These are phyloP conservation scores for Cladopsammia gracilis DNA, from an alignment of 64 coral and sea anemone genomes.

Conservation along the genomic window DNA sequence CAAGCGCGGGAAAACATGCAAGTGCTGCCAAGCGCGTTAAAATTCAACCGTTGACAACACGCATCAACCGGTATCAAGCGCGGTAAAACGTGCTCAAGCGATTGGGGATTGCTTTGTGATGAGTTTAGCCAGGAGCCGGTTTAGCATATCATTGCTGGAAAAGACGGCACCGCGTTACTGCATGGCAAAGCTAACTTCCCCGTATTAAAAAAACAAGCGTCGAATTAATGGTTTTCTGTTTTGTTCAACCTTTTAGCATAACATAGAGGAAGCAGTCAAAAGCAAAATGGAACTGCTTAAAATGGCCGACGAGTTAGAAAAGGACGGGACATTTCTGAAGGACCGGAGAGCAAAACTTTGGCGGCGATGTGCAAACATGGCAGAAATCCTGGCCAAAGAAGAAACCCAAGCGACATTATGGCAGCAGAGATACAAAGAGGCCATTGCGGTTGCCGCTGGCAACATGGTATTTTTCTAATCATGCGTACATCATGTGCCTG, in stretches of 20 bases:
- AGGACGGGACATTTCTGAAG: conserved; percentile 17
- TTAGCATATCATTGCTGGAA: too few species aligned
- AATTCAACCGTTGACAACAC: too few species aligned
- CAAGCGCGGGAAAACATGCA: too few species aligned
- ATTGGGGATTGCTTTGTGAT: too few species aligned
- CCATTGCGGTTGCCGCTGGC: conserved; percentile 53
- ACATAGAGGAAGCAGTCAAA: conserved; percentile 71
- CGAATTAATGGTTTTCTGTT: neutral
- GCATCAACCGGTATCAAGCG: too few species aligned
- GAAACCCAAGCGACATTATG: conserved; percentile 60
- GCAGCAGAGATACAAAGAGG: conserved; percentile 63
- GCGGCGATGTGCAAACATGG: conserved; percentile 88
- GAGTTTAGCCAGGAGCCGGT: too few species aligned
- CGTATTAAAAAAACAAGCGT: neutral
- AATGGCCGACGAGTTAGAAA: conserved; percentile 84
- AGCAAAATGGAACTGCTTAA: conserved; percentile 74
- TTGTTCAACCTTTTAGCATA: conserved; percentile 14
- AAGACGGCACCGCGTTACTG: neutral
- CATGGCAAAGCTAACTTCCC: neutral
- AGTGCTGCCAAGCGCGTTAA: too few species aligned
- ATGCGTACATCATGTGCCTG: neutral
- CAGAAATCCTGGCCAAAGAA: conserved; percentile 79
- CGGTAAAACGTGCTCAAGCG: too few species aligned
- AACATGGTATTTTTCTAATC: conserved; percentile 67
- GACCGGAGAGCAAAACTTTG: conserved; percentile 81